Evolutionary conservation across 2,888 invertebrate species (phyloP), one percentile per base, ranked within the genome.

Genomic region (Oligia latruncula): DNA sequence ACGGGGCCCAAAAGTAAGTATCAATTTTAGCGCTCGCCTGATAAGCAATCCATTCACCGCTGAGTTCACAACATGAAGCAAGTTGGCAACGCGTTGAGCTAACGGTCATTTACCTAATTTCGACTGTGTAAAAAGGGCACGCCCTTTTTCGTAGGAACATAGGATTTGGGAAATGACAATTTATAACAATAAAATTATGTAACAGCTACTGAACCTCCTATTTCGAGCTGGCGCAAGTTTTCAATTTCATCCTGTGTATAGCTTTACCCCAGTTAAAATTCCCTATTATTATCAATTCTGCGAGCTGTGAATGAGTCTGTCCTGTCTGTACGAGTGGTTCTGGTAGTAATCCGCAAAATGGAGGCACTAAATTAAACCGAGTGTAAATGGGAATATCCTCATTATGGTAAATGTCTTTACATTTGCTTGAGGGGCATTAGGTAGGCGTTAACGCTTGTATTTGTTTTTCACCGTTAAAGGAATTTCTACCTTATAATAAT

Each of bases 331-430:
- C 20, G 43, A 67, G 43, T 77, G n/a, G 29, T 49, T 83, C 52
- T 55, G 52, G 29, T 20, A 80, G 49, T 82, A 58, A 74, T 82
- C 58, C 66, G n/a, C n/a, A n/a, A 77, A 77, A 62, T 55, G 35
- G 78, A 67, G 20, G 52, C 20, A 29, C 43, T 52, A 77, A 67
- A 80, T 83, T 60, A 67, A 77, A 78, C 60, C 23, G n/a, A 20
- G 17, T 55, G 17, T 62, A 67, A 68, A 80, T 78, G 11, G 43
- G 17, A 83, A 83, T 80, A 78, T 46, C 43, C 67, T 55, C 29
- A 78, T 83, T 67, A 83, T 23, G 83, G 52, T 67, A 58, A 78
- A 52, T 6, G 43, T 43, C 13, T 67, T 60, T 67, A 67, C 6
- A 77, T 55, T 80, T 83, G 8, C 43, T 78, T 20, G 13, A 29